phyloP scores from a whole-genome alignment of 2,797 vertebrate species.

The Rhinichthys osculus region DNA sequence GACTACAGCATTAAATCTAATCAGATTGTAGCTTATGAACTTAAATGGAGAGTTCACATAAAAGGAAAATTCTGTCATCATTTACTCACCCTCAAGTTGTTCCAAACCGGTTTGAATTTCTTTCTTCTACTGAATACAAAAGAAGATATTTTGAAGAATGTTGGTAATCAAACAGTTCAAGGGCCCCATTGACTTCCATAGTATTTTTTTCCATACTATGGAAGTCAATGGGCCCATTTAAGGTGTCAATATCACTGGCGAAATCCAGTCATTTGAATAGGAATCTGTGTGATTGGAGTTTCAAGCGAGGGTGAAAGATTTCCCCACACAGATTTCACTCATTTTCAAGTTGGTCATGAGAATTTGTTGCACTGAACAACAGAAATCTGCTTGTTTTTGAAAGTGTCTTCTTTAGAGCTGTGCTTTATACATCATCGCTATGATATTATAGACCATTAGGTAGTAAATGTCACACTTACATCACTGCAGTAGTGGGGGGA shows the following conservation, averaged over 20 bases:
- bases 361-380: not conserved
- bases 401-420: too few species aligned
- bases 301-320: not conserved
- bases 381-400: not conserved
- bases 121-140: too few species aligned
- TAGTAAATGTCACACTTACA: too few species aligned
- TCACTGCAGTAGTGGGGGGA: too few species aligned
- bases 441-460: too few species aligned
- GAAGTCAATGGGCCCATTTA: not conserved
- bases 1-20: not conserved
- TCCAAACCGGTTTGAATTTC: too few species aligned
- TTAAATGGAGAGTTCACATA: not conserved
- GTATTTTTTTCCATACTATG: too few species aligned
- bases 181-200: too few species aligned
- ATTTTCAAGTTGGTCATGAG: not conserved
- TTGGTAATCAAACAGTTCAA: not conserved
- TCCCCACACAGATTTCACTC: not conserved
- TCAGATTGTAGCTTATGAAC: not conserved
- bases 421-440: too few species aligned
- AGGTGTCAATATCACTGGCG: not conserved
- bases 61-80: not conserved
- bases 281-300: not conserved
- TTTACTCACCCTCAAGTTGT: not conserved
- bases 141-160: not conserved
- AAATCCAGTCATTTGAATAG: not conserved